Conservation (phyloP, 1,140 invertebrate genomes). For the Papilio xuthus region DNA sequence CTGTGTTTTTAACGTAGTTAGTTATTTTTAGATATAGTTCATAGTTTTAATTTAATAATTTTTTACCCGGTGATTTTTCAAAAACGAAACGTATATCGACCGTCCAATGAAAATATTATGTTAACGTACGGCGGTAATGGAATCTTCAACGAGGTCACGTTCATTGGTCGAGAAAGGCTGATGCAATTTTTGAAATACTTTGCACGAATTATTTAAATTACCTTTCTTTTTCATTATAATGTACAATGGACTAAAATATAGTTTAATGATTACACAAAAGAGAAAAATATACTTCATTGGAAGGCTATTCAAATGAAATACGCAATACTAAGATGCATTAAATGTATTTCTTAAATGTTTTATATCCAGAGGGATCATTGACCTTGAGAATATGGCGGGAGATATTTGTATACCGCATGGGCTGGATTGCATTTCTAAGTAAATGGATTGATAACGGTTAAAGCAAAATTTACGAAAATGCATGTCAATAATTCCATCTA, state of each 20-base stretch:
- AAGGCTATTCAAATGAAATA: background rate
- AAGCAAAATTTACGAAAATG: background rate
- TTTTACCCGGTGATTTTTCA: background rate
- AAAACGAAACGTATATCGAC: background rate
- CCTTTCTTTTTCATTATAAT: background rate
- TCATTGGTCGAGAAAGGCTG: constrained; percentile 29
- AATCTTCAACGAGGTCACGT: constrained; percentile 26
- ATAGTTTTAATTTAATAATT: background rate
- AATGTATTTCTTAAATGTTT: constrained; percentile 1
- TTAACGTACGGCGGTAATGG: background rate
- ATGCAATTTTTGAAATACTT: constrained; percentile 35
- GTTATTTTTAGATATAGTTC: background rate
- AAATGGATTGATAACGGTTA: background rate
- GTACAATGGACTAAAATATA: background rate
- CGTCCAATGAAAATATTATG: constrained; percentile 26
- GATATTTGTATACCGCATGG: background rate
- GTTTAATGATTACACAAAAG: background rate
- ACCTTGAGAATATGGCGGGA: background rate
- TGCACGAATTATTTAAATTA: constrained; percentile 17
- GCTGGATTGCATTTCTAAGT: background rate
- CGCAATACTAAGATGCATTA: background rate
- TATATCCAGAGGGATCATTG: background rate
- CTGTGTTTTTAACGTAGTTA: background rate
- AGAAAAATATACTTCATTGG: background rate
- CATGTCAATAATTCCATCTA: background rate